Base-by-base conservation (phyloP, 2,797 vertebrate species). In the Agapornis canus region DNA sequence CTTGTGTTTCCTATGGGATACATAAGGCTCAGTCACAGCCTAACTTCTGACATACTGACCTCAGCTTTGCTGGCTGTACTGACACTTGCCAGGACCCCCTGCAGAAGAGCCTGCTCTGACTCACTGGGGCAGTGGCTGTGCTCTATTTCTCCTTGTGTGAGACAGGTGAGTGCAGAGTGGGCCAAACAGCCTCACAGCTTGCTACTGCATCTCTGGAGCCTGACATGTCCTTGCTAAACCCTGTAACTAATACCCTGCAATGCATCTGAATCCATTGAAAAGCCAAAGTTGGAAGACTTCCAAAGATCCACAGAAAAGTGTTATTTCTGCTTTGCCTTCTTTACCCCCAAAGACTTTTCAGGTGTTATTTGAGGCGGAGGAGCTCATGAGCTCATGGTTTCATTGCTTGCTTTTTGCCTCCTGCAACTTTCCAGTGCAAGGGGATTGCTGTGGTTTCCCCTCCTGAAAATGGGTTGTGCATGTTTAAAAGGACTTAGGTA, bases 341-440 rank as follows among this genome's bases (percentile, higher is more conserved):
- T 90, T 47, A 88, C 80, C 68, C 80, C 70, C 59, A 52, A 86
- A 91, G 72, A 69, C 15, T 85, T 94, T 61, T 89, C 81, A 85
- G 78, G 85, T 96, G 48, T 82, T 91, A n/a, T 86, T 92, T 93
- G 93, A 94, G 88, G 66, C 54, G 92, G 59, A 82, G 48, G 26
- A 71, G 51, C 43, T 96, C 47, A 35, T 85, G 66, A 95, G 15
- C 65, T 86, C 32, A 17, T 81, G 78, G 70, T 69, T 45, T 82
- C 17, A 4, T 60, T 81, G 43, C 40, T 65, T 71, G 19, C 22
- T 80, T 70, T 85, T 86, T 82, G 52, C 49, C 13, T 89, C 40
- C 54, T 83, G 45, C 77, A 40, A 1, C 42, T 52, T 89, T n/a
- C 11, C 26, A 42, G 75, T 37, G 45, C 49, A 65, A 90, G 75